Base-by-base conservation (phyloP, 2,113 vertebrate genomes). In the Riparia riparia region DNA sequence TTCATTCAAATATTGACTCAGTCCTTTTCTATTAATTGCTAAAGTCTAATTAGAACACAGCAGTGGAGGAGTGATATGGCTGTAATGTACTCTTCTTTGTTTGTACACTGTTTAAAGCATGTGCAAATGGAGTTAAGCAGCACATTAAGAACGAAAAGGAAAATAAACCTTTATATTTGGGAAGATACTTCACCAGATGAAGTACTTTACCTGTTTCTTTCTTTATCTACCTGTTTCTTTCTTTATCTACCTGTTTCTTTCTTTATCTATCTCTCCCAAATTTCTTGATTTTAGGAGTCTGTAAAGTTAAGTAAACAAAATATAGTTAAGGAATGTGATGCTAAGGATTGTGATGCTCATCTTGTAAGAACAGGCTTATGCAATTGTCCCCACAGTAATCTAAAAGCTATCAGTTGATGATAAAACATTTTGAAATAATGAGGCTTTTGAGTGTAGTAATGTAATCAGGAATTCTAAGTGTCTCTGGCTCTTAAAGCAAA, bases 361-460 rank as follows among this genome's bases (percentile, higher is more conserved):
- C 79, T 86, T 74, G 29, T 54, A 60, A 51, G 68, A 94, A 63
- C 11, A 81, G 47, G n/a, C 79, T 95, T 77, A 31, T 66, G 60
- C 21, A 71, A 19, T 56, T 90, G 71, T 86, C 68, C 92, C 63
- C 8, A 80, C 81, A 89, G 74, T 6, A 31, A 56, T 70, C 77
- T 82, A 86, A 96, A 96, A 90, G 65, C 0, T 0, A 93, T 83
- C 78, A 94, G 70, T 18, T 91, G 71, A 86, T 47, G 82, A 72
- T 93, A 87, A 95, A 95, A 80, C 61, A 37, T 49, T 91, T 92
- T 77, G 89, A 92, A 93, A 83, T 91, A 93, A 96, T 91, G 88
- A 83, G 81, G 70, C 89, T 89, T 94, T 77, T 88, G 92, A 86
- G 88, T 72, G 34, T 64, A 93, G 86, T 86, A 26, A 63, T 80